Conservation (phyloP, 2,113 vertebrate genomes). For the Hystrix cristata region DNA sequence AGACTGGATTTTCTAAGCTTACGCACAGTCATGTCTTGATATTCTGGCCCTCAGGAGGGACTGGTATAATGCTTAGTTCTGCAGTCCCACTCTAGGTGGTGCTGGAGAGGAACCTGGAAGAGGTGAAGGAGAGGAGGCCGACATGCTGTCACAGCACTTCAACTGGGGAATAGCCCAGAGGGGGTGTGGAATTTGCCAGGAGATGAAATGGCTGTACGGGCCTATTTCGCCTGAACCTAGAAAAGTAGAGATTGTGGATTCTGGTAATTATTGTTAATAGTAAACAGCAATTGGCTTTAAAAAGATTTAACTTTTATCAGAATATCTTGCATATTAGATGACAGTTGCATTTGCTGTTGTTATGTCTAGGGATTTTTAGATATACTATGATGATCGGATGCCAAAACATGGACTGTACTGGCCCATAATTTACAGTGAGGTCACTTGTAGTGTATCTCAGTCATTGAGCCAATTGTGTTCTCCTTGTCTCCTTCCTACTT, state of each 20-base stretch:
- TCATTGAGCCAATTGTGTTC: neutral
- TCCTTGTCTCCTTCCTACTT: neutral
- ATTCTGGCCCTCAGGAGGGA: neutral
- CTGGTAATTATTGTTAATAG: neutral
- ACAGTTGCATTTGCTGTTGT: neutral
- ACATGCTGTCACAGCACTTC: neutral
- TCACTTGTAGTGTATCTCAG: neutral
- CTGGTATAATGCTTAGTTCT: neutral
- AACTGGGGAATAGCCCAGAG: neutral
- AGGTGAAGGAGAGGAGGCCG: neutral
- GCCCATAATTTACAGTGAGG: neutral
- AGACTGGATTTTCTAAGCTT: neutral
- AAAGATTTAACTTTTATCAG: neutral
- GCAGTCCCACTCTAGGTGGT: neutral
- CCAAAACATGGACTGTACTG: neutral
- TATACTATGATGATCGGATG: conserved; percentile 38
- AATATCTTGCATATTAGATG: neutral
- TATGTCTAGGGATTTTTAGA: conserved; percentile 34
- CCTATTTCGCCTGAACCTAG: neutral
- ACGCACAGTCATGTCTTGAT: neutral
- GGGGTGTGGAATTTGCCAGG: neutral
- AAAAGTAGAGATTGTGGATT: neutral
- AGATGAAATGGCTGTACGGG: neutral
- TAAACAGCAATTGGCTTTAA: neutral
- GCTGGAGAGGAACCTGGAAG: neutral